Evolutionary conservation across 2,113 vertebrate genomes (phyloP), one percentile per base, ranked within the genome.

Genomic region (Paralichthys olivaceus): DNA sequence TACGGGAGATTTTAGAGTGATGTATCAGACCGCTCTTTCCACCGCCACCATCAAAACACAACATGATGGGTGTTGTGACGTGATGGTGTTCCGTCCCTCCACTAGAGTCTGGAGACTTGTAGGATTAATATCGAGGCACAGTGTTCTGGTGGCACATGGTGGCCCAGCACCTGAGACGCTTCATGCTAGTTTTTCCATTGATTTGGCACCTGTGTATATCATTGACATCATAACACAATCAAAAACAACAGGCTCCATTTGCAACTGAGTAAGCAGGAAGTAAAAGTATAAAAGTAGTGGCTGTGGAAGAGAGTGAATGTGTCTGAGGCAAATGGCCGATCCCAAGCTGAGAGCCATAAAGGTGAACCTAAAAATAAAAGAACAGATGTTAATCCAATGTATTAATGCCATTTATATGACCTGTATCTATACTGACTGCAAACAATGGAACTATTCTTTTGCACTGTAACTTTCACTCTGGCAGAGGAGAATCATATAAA

Each of bases 401-500:
- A 75, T 71, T 70, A 51, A 66, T 75, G 23, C 3, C 19, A 76
- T 79, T 71, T 72, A 23, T 67, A 40, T 45, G 72, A 71, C 34
- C 49, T 43, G 23, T 56, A 56, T 77, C 23, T 67, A 45, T 29
- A 20, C 53, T 58, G 40, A 69, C 37, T 62, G 26, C 37, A 58
- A 69, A 72, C 23, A 59, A 56, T 37, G 37, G 26, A 19, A 49
- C 40, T 12, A 13, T 19, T 79, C 3, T 51, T 53, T 70, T 28
- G 15, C 23, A 22, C 2, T 55, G 37, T n/a, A 59, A 58, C 43
- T 53, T 54, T 47, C 22, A 1, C 32, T 56, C 58, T 63, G 74
- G 51, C 40, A 68, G 53, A 65, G 29, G 25, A 54, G 22, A 73
- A n/a, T 64, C 74, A n/a, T 28, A 73, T 78, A 55, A 83, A 78